Evolutionary conservation across 2,113 vertebrate species (phyloP).

Genomic region (Clarias macrocephalus): DNA sequence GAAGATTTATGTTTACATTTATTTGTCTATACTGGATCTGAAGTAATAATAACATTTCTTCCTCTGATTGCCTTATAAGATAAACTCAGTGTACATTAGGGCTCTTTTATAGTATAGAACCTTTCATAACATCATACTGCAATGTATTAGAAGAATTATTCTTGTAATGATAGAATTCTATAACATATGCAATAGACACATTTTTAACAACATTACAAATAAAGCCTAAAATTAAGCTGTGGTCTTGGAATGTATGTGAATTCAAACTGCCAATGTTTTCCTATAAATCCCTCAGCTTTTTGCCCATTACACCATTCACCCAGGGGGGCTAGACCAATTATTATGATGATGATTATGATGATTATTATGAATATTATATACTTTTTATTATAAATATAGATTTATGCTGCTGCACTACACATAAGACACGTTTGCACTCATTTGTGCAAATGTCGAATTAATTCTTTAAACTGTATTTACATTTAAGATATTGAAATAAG

Average conservation of each 20-base stretch:
- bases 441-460: not conserved
- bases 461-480: not conserved
- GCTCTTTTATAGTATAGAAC: constrained; percentile 39
- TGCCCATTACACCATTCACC: not conserved
- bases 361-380: no score
- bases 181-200: not conserved
- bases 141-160: constrained; percentile 32
- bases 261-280: not conserved
- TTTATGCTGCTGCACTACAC: not conserved
- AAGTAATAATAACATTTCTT: constrained; percentile 15
- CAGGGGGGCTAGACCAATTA: no score
- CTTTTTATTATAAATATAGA: no score
- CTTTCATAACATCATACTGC: constrained; percentile 44
- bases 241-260: not conserved
- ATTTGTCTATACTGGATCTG: constrained; percentile 46
- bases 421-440: not conserved
- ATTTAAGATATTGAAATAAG: not conserved
- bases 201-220: constrained; percentile 43
- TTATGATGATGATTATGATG: no score
- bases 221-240: constrained; percentile 18
- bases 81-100: constrained; percentile 5
- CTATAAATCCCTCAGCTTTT: not conserved
- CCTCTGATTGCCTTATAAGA: constrained; percentile 30
- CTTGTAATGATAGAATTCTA: constrained; percentile 37
- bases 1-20: constrained; percentile 41